phyloP scores from a whole-genome alignment of 2,888 invertebrate species.

The Archips crataeganus region DNA sequence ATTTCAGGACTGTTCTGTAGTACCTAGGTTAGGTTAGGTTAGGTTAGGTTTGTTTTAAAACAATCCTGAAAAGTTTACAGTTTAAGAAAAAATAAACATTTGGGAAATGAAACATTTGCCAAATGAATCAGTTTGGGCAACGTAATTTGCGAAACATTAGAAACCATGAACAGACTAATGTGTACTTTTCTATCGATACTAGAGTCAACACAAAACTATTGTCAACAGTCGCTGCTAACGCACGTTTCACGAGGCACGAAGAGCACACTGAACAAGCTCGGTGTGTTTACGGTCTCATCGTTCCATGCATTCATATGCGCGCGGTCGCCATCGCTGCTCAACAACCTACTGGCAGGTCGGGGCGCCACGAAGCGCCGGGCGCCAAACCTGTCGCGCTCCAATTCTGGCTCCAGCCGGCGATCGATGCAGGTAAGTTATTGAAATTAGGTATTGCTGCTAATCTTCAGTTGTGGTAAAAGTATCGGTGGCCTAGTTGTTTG shows the following conservation, averaged over 20 bases:
- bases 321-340: conserved; percentile 96
- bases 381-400: conserved; percentile 95
- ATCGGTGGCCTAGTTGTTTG: too few species aligned
- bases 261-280: conserved; percentile 96
- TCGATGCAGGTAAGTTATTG: conserved; percentile 90
- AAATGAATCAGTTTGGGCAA: too few species aligned
- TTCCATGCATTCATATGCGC: conserved; percentile 99
- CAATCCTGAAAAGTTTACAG: too few species aligned
- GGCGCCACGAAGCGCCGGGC: conserved; percentile 96
- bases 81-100: too few species aligned
- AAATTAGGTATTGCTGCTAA: not conserved
- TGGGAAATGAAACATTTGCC: too few species aligned
- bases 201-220: not conserved
- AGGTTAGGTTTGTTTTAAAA: too few species aligned
- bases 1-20: too few species aligned
- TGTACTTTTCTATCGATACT: not conserved
- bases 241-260: conserved; percentile 98
- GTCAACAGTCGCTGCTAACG: conserved; percentile 94
- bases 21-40: too few species aligned
- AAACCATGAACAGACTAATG: too few species aligned
- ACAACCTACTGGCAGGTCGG: conserved; percentile 95
- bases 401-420: conserved; percentile 94
- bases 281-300: conserved; percentile 98
- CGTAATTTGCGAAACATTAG: too few species aligned
- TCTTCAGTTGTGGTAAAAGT: too few species aligned